Base-by-base conservation (phyloP, 2,888 invertebrate species). In the Leucoma salicis region DNA sequence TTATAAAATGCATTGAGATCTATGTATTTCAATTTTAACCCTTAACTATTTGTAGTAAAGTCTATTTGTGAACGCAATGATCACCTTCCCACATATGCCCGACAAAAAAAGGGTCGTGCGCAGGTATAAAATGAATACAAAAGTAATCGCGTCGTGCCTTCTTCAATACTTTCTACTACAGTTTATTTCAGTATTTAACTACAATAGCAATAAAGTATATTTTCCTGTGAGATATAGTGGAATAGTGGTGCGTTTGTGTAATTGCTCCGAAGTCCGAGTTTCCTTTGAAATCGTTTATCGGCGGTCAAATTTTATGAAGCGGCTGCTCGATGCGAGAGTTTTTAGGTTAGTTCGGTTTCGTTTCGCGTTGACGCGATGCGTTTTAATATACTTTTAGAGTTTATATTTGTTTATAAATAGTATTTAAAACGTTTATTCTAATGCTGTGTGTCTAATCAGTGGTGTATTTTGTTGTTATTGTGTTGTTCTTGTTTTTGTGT, bases 41-140 rank as follows among this genome's bases (percentile, higher is more conserved):
- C 47, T 50, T 74, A 72, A 0, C 0, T 6, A 2, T 3, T 15
- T 14, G 0, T 3, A 44, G 10, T 70, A 77, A 63, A 52, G 52
- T 31, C 8, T 28, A 36, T 31, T 46, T 33, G 29, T 37, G 14
- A 24, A 35, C 41, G 32, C 13, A 32, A 5, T 46, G 31, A 51
- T 43, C 14, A 52, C 45, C 58, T 57, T 42, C 62, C 60, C 63
- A 69, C 73, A 69, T 57, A 64, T 70, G 70, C 62, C 58, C 57
- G 49, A 63, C 65, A 74, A 71, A 79, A 80, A 86, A 83, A 84
- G 73, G 83, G 81, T 76, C 77, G 70, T 66, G 64, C 77, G 73
- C 89, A 88, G 89, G 88, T 88, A 88, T 78, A 82, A 73, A 78
- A 70, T 70, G 72, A 77, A 78, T 76, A 83, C 81, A 83, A 85